These are phyloP conservation scores for Actinia equina DNA, from an alignment of 64 coral and sea anemone species.

Conservation along the genomic window DNA sequence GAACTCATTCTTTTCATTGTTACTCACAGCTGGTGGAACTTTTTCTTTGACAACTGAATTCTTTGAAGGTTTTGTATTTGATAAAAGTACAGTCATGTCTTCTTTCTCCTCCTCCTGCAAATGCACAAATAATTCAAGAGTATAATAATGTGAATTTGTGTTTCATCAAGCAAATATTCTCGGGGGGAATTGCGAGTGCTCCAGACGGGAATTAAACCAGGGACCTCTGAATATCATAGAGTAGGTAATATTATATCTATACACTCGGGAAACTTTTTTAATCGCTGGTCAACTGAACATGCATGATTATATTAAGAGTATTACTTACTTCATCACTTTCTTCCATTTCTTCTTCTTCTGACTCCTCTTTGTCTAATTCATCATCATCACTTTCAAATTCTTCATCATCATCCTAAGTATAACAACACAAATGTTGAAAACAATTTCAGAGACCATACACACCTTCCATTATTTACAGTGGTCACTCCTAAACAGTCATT, in stretches of 20 bases:
- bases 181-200: too few relatives aligned
- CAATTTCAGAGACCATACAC: too few relatives aligned
- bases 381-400: constrained; percentile 23
- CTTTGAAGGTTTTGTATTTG: constrained; percentile 17
- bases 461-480: too few relatives aligned
- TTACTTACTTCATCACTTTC: constrained; percentile 43
- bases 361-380: constrained; percentile 34
- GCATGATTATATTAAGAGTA: background rate
- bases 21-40: background rate
- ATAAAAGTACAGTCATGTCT: constrained; percentile 46
- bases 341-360: constrained; percentile 58
- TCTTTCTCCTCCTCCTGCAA: constrained; percentile 16
- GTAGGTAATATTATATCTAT: background rate
- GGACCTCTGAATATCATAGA: background rate
- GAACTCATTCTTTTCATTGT: constrained; percentile 39
- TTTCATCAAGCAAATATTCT: background rate
- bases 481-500: background rate
- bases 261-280: background rate
- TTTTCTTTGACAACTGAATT: constrained; percentile 18
- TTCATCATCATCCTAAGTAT: constrained; percentile 22
- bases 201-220: too few relatives aligned
- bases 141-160: background rate
- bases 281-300: too few relatives aligned
- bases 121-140: background rate
- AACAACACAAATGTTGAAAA: too few relatives aligned